Conservation (phyloP, 2,888 invertebrate genomes). For the Chironomus tentans region DNA sequence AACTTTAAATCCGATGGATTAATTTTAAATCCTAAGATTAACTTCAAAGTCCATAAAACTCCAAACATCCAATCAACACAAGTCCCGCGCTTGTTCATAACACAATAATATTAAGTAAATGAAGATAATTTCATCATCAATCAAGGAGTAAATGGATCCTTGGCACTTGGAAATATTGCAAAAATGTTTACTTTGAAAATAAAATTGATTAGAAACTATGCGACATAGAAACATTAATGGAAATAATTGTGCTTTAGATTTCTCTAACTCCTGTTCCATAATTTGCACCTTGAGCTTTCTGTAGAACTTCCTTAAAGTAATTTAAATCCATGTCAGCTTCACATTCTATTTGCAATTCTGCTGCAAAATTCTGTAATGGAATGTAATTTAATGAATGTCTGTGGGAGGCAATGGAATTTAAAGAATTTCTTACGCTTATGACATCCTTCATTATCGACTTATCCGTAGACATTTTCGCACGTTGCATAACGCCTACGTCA, state of each 20-base stretch:
- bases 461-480: constrained; percentile 75
- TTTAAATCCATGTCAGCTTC: constrained; percentile 60
- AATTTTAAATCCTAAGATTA: too few relatives aligned
- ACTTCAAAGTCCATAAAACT: too few relatives aligned
- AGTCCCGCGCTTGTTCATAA: too few relatives aligned
- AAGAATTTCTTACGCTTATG: constrained; percentile 49
- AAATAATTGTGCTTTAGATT: constrained; percentile 31
- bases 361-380: constrained; percentile 60
- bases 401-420: background rate
- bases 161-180: background rate
- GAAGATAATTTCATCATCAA: background rate
- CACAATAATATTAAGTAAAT: too few relatives aligned
- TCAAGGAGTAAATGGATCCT: background rate
- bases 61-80: too few relatives aligned
- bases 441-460: constrained; percentile 69
- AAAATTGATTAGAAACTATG: constrained; percentile 1
- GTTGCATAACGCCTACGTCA: constrained; percentile 63
- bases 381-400: background rate
- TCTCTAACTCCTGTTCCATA: constrained; percentile 69
- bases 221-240: background rate
- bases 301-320: constrained; percentile 57
- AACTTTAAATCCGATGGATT: too few relatives aligned
- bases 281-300: constrained; percentile 69
- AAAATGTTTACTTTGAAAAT: background rate
- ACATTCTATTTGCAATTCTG: constrained; percentile 62